Conservation (phyloP, 2,113 vertebrate species). For the Anseranas semipalmata region DNA sequence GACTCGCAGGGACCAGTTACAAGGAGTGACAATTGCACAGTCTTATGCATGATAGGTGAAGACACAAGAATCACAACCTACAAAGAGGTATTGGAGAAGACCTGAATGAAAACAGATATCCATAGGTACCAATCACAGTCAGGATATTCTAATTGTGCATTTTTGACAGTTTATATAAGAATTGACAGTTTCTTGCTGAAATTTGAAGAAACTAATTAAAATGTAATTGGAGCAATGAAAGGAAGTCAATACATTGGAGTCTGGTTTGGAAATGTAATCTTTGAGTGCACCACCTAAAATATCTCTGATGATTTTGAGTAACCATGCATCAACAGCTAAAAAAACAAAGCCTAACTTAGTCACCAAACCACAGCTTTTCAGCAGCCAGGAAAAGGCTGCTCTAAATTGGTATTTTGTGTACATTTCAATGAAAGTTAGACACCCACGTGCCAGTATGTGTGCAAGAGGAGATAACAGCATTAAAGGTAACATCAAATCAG, state of each 20-base stretch:
- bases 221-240: constrained; percentile 14
- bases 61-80: not conserved
- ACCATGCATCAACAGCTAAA: not conserved
- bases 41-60: not conserved
- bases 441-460: not conserved
- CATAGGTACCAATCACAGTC: not conserved
- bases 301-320: constrained; percentile 3
- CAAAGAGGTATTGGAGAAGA: not conserved
- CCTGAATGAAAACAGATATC: not conserved
- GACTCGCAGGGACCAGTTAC: not conserved
- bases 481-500: not conserved
- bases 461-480: not conserved
- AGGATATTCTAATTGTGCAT: not conserved
- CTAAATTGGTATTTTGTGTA: constrained; percentile 21
- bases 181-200: not conserved
- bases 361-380: constrained; percentile 24
- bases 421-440: not conserved
- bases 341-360: constrained; percentile 38
- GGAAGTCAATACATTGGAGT: not conserved
- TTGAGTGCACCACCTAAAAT: constrained; percentile 12
- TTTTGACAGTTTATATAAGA: not conserved
- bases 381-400: not conserved
- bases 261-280: not conserved
- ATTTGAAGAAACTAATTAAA: constrained; percentile 13
- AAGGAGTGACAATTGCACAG: not conserved